Evolutionary conservation across 2,888 invertebrate species (phyloP), one percentile per base, ranked within the genome.

Genomic region (Cephus spinipes): DNA sequence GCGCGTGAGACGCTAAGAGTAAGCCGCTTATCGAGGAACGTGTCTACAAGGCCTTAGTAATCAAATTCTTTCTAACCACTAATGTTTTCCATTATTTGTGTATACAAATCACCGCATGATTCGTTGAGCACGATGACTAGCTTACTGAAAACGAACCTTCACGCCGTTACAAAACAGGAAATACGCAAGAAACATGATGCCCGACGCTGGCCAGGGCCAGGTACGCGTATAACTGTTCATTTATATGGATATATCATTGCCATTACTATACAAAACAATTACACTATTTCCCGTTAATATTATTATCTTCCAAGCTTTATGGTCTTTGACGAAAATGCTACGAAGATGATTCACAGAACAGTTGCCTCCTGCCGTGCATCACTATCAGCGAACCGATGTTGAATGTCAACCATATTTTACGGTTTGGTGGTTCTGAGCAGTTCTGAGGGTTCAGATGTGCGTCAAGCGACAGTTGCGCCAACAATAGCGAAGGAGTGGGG

Each of bases 141-240:
- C 33, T 71, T 33, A 71, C 32, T 71, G 71, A 71, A 71, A 71
- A 71, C 33, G 32, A 71, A 71, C 32, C 71, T 71, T 71, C 33
- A 71, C 23, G 32, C 33, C 33, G 32, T 71, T 71, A 33, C 71
- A 71, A 71, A 71, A 71, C 71, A 71, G 71, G 71, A 71, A 71
- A 71, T 71, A 71, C 71, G 71, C 71, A 71, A 71, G 71, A 71
- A 33, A 71, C 71, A 71, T 71, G 31, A 71, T 33, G 71, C 31
- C 71, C 32, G 71, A 71, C 31, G 71, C 71, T 55, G 55, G 55
- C 55, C 55, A 55, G 55, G 55, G 55, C 55, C 55, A 55, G 55
- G 9, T 55, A 55, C 55, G 55, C 55, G 55, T 55, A 55, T 55
- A 55, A 55, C 55, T 55, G 55, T 55, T 55, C 55, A 55, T 55